Evolutionary conservation across 2,113 vertebrate species (phyloP), one percentile per base, ranked within the genome.

Genomic region (Cyanoderma ruficeps): DNA sequence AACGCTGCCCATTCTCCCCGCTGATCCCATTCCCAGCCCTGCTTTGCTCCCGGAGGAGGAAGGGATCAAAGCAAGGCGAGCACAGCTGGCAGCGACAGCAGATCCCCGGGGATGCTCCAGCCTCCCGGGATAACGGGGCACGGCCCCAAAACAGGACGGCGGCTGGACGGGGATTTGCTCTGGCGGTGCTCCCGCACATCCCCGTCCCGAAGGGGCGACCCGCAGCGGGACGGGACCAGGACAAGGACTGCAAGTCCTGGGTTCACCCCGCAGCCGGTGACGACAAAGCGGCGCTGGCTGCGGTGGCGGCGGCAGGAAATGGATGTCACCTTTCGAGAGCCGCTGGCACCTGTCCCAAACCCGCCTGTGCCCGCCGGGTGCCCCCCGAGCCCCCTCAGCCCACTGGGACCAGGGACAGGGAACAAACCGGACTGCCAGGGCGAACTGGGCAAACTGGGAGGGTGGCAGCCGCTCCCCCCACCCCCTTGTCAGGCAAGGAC

Each of bases 271-370:
- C 87, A 65, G 67, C 67, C 50, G 1, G 6, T 42, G 87, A 56
- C 8, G n/a, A 64, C 85, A 72, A 30, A 76, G 47, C 22, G 0
- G 64, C 75, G 74, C 69, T 84, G 16, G 11, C 90, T 89, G 95
- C 44, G 4, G 92, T 35, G 15, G 14, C 44, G 6, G 82, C 20
- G 0, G 89, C 83, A 92, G 94, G 80, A 94, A 92, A 93, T 81
- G 91, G 95, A 92, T 89, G 95, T 91, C 91, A 92, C 95, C 93
- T 92, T 81, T 86, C 0, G 50, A 74, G 90, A 69, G 55, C 63
- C 14, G 59, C 76, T 76, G 6, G 44, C 63, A 42, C 61, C 70
- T 46, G 83, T 42, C 90, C 75, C 44, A 55, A 15, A 0, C 23
- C 65, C 61, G 52, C 61, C 68, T 6, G 15, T 52, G 28, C 60